Conservation (phyloP, 2,888 invertebrate species). For the Iphiclides podalirius region DNA sequence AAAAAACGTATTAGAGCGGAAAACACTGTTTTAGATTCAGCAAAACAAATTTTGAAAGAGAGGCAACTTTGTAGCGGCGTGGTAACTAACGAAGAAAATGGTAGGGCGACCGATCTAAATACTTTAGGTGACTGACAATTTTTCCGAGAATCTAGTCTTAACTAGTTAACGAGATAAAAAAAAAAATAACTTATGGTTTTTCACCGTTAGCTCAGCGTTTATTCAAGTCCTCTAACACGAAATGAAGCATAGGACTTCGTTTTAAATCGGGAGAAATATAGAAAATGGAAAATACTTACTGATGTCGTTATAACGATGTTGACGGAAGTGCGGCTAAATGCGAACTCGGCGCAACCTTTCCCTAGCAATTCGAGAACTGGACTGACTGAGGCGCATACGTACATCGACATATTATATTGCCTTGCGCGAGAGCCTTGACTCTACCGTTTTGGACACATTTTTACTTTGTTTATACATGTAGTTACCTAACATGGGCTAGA, state of each 20-base stretch:
- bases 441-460: background rate
- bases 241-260: no score
- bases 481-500: no score
- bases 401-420: conserved; percentile 1
- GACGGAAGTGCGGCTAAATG: background rate
- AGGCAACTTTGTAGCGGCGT: no score
- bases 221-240: no score
- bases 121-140: background rate
- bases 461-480: background rate
- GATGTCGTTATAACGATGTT: background rate
- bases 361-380: conserved; percentile 3
- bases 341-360: conserved; percentile 10
- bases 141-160: background rate
- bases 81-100: no score
- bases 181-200: no score
- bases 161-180: background rate
- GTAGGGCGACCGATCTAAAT: background rate
- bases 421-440: background rate
- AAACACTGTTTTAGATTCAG: no score
- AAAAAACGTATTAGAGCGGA: no score
- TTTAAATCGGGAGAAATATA: no score
- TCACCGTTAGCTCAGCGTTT: no score
- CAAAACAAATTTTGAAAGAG: no score
- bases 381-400: conserved; percentile 8
- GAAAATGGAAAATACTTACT: no score